Evolutionary conservation across 2,113 vertebrate species (phyloP).

Genomic region (Neogobius melanostomus): DNA sequence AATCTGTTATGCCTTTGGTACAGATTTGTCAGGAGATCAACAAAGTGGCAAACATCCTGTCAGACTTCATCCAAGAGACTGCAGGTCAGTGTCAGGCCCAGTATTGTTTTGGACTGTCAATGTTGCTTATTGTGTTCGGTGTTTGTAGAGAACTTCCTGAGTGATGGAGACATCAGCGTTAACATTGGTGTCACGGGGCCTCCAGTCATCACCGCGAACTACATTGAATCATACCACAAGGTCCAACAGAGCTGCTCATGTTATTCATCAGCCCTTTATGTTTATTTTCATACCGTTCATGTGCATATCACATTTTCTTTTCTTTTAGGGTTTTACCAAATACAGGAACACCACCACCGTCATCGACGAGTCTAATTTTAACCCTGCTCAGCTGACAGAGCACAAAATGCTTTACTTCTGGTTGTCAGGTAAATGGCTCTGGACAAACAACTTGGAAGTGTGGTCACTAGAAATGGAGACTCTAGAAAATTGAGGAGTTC

Average conservation of each 20-base stretch:
- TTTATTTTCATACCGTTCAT: not conserved
- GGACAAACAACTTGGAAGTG: not conserved
- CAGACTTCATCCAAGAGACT: conserved; percentile 79
- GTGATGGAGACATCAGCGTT: conserved; percentile 73
- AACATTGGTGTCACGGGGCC: conserved; percentile 75
- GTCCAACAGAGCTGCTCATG: conserved; percentile 51
- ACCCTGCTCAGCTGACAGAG: conserved; percentile 73
- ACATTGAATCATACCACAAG: conserved; percentile 88
- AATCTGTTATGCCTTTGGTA: conserved; percentile 21
- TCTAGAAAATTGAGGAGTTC: no score
- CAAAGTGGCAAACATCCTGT: conserved; percentile 78
- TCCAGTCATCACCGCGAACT: conserved; percentile 78
- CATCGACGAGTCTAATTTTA: conserved; percentile 73
- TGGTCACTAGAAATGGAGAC: no score
- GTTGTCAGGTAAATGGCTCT: conserved; percentile 71
- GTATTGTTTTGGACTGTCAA: not conserved
- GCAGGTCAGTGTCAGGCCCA: conserved; percentile 72
- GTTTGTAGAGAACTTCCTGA: conserved; percentile 79
- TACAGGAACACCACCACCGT: conserved; percentile 69
- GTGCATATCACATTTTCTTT: not conserved
- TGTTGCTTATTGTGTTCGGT: conserved; percentile 11
- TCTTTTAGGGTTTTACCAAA: conserved; percentile 75
- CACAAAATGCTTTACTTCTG: conserved; percentile 87
- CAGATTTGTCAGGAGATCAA: conserved; percentile 91
- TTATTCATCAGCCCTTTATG: not conserved